Base-by-base conservation (phyloP, 2,797 vertebrate species). In the Melanotaenia pygmaea region DNA sequence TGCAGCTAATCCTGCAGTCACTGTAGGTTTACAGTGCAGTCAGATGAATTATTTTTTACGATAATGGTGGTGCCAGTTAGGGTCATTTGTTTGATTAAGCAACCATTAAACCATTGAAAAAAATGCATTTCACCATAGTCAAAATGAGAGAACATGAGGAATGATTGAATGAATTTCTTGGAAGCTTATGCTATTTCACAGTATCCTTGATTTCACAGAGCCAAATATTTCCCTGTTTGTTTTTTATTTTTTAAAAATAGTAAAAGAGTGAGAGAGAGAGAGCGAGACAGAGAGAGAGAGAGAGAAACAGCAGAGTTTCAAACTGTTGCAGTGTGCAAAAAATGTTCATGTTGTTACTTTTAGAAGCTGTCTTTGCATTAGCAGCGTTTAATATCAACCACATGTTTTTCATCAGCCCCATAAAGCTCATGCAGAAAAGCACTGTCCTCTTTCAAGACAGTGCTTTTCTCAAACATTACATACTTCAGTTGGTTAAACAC, bases 401-500 rank as follows among this genome's bases (percentile, higher is more conserved):
- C 16, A 43, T 54, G n/a, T 70, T 67, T 75, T 80, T 79, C 5
- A 69, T 58, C 61, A 74, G 61, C 80, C 74, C 56, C 30, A 43
- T 32, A 79, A 81, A 83, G 10, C 12, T 59, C 24, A 63, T 63
- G 61, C 71, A 84, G 30, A 51, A 74, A 45, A 82, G 58, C 37
- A 65, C n/a, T 63, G 40, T 79, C 70, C 79, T 69, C 0, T 10
- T 69, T 70, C 40, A 18, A 30, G 8, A 63, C 24, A 10, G 40
- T n/a, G 2, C 37, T 69, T 72, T 76, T 57, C 45, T 60, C 65
- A 77, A 77, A 59, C 71, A 76, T 86, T 86, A 83, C 67, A 76
- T 77, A 79, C 51, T 79, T 87, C 64, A 58, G 57, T 58, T 32
- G 2, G 86, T 85, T 81, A 74, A 85, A 78, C 79, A 79, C 64